Evolutionary conservation across 2,888 invertebrate species (phyloP), one percentile per base, ranked within the genome.

Genomic region (Eremobia ochroleuca): DNA sequence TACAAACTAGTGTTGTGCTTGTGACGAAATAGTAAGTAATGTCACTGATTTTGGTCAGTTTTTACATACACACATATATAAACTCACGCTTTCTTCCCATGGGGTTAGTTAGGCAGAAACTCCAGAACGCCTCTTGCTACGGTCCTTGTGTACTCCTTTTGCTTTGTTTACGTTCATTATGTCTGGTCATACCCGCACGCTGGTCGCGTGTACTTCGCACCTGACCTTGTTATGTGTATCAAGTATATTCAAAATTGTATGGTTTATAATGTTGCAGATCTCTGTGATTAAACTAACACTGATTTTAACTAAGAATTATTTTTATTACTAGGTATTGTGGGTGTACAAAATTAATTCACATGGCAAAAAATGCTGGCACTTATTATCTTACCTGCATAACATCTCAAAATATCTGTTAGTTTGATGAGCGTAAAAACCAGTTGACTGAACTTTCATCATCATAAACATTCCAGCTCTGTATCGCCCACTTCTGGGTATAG

Each of bases 21-120:
- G 62, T 28, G 55, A 82, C 46, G 25, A 68, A 76, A 68, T 49
- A 67, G 82, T 82, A 76, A 82, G 82, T 82, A 18, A 62, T 43
- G 8, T 43, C 58, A n/a, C 58, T 9, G 3, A 15, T 6, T n/a
- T 43, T 79, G 34, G 11, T 61, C 0, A 34, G 25, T 34, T 59
- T 9, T 31, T 18, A 28, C 28, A 58, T 15, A 15, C 28, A 15
- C 43, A 15, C 15, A 31, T 0, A 34, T 3, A 21, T 21, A 61
- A 4, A 4, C 25, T 13, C 13, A 34, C 34, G 2, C 25, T 5
- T 25, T 0, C 21, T 13, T 61, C 0, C 5, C 25, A 34, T 13
- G 21, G 34, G 34, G 25, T 11, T 13, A 0, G 25, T 11, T 13
- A 0, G 25, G 11, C 25, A 25, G 34, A 61, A 34, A 34, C 34